Evolutionary conservation across 2,888 invertebrate genomes (phyloP).

Genomic region (Dicycla oo): DNA sequence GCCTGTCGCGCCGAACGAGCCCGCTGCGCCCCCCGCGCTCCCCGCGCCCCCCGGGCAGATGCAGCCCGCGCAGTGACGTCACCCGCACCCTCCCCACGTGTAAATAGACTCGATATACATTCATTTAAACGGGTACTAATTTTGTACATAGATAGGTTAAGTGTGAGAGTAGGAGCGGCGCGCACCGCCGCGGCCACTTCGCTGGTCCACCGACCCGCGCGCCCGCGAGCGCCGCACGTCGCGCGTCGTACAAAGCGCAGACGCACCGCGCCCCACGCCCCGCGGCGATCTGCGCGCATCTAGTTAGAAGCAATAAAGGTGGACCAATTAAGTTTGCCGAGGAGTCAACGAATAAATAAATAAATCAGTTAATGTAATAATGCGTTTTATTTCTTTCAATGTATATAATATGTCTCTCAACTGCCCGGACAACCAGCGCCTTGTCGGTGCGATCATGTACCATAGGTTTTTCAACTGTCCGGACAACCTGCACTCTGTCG

Average conservation of each 20-base stretch:
- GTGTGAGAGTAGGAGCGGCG: conserved; percentile 82
- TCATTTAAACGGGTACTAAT: conserved; percentile 87
- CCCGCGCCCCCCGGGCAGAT: not conserved
- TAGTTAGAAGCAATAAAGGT: conserved; percentile 88
- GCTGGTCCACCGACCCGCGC: conserved; percentile 84
- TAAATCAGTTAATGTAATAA: conserved; percentile 86
- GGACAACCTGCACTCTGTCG: too few species aligned
- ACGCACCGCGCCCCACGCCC: conserved; percentile 59
- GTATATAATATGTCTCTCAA: too few species aligned
- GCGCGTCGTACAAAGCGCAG: conserved; percentile 43
- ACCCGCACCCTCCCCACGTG: conserved; percentile 69
- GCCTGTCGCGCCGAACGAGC: conserved; percentile 1
- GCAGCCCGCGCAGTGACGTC: conserved; percentile 44
- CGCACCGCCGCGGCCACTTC: conserved; percentile 84
- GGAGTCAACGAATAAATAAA: conserved; percentile 89
- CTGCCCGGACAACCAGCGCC: not conserved
- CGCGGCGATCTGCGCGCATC: conserved; percentile 66
- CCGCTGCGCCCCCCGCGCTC: not conserved
- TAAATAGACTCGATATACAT: conserved; percentile 83
- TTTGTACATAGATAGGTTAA: conserved; percentile 88
- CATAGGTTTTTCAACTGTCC: too few species aligned
- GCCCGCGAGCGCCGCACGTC: conserved; percentile 42
- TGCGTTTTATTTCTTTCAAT: conserved; percentile 66
- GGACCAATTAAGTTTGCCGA: conserved; percentile 89
- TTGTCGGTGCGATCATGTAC: not conserved